These are phyloP conservation scores for Monopis laevigella DNA, from an alignment of 2,888 invertebrate genomes.

Conservation along the genomic window DNA sequence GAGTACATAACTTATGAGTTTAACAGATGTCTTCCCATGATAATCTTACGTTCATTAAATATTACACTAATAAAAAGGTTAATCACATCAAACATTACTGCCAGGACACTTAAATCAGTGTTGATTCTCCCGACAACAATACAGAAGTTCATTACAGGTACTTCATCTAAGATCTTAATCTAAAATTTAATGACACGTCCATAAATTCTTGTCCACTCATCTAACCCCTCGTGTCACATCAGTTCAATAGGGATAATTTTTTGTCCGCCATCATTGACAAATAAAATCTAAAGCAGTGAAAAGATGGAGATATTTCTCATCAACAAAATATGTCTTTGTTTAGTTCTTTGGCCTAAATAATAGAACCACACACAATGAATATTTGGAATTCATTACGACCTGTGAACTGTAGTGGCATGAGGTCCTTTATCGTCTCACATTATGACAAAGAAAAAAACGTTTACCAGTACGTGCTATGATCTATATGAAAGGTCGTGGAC, in stretches of 20 bases:
- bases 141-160: conserved; percentile 7
- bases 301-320: conserved; percentile 14
- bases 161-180: conserved; percentile 38
- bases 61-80: too few species aligned
- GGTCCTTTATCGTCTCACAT: conserved; percentile 30
- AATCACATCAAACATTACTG: not conserved
- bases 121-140: not conserved
- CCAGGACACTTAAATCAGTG: not conserved
- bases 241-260: not conserved
- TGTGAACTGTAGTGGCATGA: conserved; percentile 38
- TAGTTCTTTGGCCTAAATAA: conserved; percentile 23
- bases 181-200: conserved; percentile 47
- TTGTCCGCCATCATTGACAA: not conserved
- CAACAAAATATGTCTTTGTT: conserved; percentile 44
- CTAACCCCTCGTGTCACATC: not conserved
- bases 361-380: conserved; percentile 46
- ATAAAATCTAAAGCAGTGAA: conserved; percentile 7
- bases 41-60: too few species aligned
- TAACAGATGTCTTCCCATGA: too few species aligned
- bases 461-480: conserved; percentile 26
- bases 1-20: too few species aligned
- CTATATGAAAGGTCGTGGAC: conserved; percentile 35
- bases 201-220: conserved; percentile 39
- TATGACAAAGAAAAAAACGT: conserved; percentile 20
- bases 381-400: conserved; percentile 60